Evolutionary conservation across 2,113 vertebrate genomes (phyloP), one percentile per base, ranked within the genome.

Genomic region (Thalassoma bifasciatum): DNA sequence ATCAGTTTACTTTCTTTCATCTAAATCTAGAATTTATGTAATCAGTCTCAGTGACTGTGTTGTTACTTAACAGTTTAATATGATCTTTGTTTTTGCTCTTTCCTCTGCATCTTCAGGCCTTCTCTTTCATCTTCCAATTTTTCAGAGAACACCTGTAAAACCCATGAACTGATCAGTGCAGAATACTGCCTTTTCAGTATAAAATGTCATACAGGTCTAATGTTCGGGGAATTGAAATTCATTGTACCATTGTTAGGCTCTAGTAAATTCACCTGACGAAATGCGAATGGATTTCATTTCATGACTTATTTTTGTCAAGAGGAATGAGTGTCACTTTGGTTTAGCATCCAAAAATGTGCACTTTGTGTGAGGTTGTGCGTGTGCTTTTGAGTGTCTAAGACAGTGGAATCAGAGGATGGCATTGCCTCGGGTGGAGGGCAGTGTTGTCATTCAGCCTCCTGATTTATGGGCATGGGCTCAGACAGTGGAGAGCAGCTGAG

Each of bases 401-500:
- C 56, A 50, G 38, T 66, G 24, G 47, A 69, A 34, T 69, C 16
- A 16, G 75, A 62, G 63, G 56, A 70, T 66, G 72, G 56, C 63
- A 69, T 84, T 4, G 66, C 79, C 38, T n/a, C 49, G 77, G 69
- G 76, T 75, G 72, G 57, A 59, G 57, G 47, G 62, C 54, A 75
- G 70, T 34, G 73, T 65, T 76, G 81, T 83, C 66, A 50, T 65
- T 81, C 5, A 2, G 26, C 61, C 38, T 19, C 57, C 56, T 69
- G 61, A 71, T 81, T 83, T 73, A 84, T 61, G 64, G 81, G 76
- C 78, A 61, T 63, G 75, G 65, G 34, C 50, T 1, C 78, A 86
- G 81, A 77, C 82, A 70, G 54, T 44, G 51, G 52, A 72, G 62
- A 81, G 79, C 75, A 85, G 88, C 87, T 85, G 75, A 90, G 79